A percentile compares a stretch with the other conserved stretches of the same genome.
Conservation (phyloP, 2,113 vertebrate species). For the Ivindomyrus marchei region DNA sequence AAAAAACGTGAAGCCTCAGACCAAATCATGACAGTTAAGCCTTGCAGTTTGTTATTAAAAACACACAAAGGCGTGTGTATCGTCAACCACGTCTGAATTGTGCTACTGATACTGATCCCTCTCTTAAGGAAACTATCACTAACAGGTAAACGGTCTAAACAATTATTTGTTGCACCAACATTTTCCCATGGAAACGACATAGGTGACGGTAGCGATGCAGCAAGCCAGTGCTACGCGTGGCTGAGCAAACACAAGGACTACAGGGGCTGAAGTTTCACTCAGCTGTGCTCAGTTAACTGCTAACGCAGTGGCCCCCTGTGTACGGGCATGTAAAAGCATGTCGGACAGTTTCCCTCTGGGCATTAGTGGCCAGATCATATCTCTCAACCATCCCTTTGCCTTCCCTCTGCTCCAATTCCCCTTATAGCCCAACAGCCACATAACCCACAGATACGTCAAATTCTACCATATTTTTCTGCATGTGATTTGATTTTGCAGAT, state of each 20-base stretch:
- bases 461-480: not conserved
- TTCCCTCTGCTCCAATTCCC: not conserved
- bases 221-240: not conserved
- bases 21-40: not conserved
- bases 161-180: not conserved
- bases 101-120: not conserved
- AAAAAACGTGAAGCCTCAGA: not conserved
- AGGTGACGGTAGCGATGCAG: not conserved
- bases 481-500: not conserved
- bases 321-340: not conserved
- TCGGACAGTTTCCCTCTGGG: not conserved
- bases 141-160: not conserved
- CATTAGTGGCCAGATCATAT: not conserved
- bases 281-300: not conserved
- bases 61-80: not conserved
- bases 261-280: conserved; percentile 1
- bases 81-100: conserved; percentile 29
- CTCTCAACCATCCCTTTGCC: not conserved
- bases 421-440: not conserved
- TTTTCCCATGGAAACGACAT: not conserved
- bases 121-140: not conserved
- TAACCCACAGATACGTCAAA: not conserved
- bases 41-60: not conserved
- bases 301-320: not conserved
- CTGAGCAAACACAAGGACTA: not conserved